Conservation (phyloP, 2,113 vertebrate genomes). For the Cnemophilus loriae region DNA sequence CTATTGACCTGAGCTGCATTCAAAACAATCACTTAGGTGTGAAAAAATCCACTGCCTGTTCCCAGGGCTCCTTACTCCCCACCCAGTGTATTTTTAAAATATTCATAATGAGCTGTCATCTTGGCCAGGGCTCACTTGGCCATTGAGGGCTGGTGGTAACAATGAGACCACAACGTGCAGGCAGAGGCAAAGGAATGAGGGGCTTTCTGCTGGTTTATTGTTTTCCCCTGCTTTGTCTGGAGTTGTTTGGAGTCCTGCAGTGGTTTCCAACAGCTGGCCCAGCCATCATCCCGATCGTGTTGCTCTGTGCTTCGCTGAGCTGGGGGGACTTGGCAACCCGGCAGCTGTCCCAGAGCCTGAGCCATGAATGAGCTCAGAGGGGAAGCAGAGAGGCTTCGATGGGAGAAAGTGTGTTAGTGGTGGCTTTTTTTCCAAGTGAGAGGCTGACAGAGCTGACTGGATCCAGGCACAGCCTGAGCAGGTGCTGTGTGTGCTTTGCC, state of each 20-base stretch:
- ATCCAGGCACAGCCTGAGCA: slow-evolving; percentile 6
- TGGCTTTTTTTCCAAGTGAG: not conserved
- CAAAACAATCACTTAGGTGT: slow-evolving; percentile 18
- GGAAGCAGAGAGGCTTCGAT: slow-evolving; percentile 14
- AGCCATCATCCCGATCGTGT: slow-evolving; percentile 9
- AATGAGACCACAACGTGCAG: not conserved
- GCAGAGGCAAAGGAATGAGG: not conserved
- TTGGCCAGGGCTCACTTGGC: slow-evolving; percentile 5
- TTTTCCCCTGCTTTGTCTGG: not conserved
- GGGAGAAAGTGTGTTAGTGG: not conserved
- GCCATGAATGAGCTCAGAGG: slow-evolving; percentile 56
- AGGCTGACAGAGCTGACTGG: not conserved
- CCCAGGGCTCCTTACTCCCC: not conserved
- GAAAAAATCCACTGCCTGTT: not conserved
- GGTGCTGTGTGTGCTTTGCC: slow-evolving; percentile 7
- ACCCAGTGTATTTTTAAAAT: not conserved
- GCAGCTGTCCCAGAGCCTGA: not conserved
- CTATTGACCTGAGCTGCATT: not conserved
- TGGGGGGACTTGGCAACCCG: slow-evolving; percentile 34
- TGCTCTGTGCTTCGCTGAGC: slow-evolving; percentile 15
- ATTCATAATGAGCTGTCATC: slow-evolving; percentile 10
- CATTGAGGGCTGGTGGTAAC: not conserved
- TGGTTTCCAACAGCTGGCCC: slow-evolving; percentile 64
- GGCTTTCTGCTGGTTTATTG: not conserved
- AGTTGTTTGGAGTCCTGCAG: slow-evolving; percentile 53